A percentile compares a stretch with the other conserved stretches of the same genome.
phyloP scores from a whole-genome alignment of 2,797 vertebrate species.

The Pseudomugil gertrudae region DNA sequence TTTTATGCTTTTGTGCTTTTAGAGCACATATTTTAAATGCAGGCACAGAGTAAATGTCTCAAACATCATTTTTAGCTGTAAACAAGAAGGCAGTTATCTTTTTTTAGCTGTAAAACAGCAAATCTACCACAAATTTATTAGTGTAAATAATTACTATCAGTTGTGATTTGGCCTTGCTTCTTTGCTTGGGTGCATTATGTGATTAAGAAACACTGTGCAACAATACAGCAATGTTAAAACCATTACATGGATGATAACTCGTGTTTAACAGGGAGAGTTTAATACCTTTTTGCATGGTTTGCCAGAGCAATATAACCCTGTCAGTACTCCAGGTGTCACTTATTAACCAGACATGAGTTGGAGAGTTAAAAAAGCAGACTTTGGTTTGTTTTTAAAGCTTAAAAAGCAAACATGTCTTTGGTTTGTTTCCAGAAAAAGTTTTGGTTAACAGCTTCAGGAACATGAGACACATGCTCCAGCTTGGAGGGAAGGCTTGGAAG shows the following conservation, averaged over 20 bases:
- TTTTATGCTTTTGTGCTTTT: neutral
- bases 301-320: neutral
- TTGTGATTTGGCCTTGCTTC: no score
- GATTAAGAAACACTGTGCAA: no score
- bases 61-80: neutral
- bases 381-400: slow-evolving; percentile 51
- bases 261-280: neutral
- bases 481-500: neutral
- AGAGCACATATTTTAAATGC: neutral
- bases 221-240: neutral
- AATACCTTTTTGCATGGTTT: neutral
- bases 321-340: slow-evolving; percentile 25
- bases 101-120: no score
- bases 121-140: neutral
- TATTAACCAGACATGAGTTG: slow-evolving; percentile 50
- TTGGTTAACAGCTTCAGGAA: neutral
- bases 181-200: no score
- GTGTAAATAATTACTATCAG: no score
- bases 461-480: neutral
- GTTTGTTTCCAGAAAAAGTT: neutral
- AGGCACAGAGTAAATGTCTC: neutral
- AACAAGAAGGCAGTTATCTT: no score
- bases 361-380: slow-evolving; percentile 37
- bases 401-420: slow-evolving; percentile 4
- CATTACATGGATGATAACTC: neutral